Base-by-base conservation (phyloP, 2,113 vertebrate genomes). In the Pachypanchax playfairii region DNA sequence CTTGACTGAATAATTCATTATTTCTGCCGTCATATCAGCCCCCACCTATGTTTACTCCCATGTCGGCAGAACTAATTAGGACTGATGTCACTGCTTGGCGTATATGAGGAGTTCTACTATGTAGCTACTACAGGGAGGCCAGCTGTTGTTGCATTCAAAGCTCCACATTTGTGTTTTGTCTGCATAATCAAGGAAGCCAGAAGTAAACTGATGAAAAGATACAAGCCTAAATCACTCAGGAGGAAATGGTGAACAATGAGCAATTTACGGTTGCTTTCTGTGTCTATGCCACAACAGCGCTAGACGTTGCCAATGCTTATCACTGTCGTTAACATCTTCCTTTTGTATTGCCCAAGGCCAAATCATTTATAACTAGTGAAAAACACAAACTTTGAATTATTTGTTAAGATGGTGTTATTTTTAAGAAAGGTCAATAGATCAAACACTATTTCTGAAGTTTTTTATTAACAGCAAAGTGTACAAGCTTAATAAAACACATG, bases 241-340 rank as follows among this genome's bases (percentile, higher is more conserved):
- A 91, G 91, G 91, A 93, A 92, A 83, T 50, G 1, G 65, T 62
- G 80, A 90, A 93, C 91, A 92, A 92, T 91, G 90, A 87, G 77
- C 39, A 82, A 87, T 88, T 85, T 87, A 75, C 36, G 10, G 38
- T 35, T 35, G 60, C 69, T 81, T 68, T 60, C 63, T 62, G 69
- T 74, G 65, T 73, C 62, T 42, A 78, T 56, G 57, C 63, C 57
- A 33, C 59, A 22, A 20, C 68, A 44, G 65, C 20, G 43, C 57
- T 82, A 55, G 59, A 73, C 39, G 44, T 61, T 21, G 35, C 72
- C 26, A 24, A 35, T 53, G 64, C 42, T 74, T 77, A 71, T 85
- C 80, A 43, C 56, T 26, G 66, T 77, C 78, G 77, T 73, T 84
- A 79, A 75, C 68, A 79, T 80, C 65, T 66, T 31, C 73, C 35